Conservation (phyloP, 1,140 invertebrate species). For the Megalopta genalis region DNA sequence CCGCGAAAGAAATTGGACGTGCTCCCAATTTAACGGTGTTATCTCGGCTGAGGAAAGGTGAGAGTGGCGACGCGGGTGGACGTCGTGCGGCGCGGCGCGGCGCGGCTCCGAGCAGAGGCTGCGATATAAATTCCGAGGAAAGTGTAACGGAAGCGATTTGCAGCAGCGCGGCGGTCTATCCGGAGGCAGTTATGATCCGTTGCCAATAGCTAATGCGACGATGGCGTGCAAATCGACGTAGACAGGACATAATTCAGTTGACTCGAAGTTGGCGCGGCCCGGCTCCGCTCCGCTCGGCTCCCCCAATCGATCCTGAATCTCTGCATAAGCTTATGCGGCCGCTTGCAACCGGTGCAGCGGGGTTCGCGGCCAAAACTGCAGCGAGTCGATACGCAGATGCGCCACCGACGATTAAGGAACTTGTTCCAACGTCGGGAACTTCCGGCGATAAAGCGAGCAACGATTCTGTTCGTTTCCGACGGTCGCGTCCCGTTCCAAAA, state of each 20-base stretch:
- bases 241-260: constrained; percentile 73
- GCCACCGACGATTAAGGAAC: constrained; percentile 46
- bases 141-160: constrained; percentile 75
- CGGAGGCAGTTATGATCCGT: constrained; percentile 74
- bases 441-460: constrained; percentile 33
- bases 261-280: constrained; percentile 68
- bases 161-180: constrained; percentile 66
- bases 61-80: not conserved
- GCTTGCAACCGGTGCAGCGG: constrained; percentile 43
- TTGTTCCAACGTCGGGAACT: constrained; percentile 31
- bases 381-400: constrained; percentile 40
- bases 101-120: constrained; percentile 5
- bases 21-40: constrained; percentile 50
- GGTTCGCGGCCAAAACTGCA: constrained; percentile 35
- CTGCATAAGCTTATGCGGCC: constrained; percentile 45
- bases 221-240: constrained; percentile 75
- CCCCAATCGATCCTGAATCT: constrained; percentile 57
- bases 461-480: constrained; percentile 15
- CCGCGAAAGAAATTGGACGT: constrained; percentile 40
- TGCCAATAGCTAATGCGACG: constrained; percentile 76
- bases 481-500: not conserved
- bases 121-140: constrained; percentile 70
- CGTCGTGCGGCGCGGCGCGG: not conserved
- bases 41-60: constrained; percentile 25
- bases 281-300: not conserved